phyloP scores from a whole-genome alignment of 2,113 vertebrate species.

The Arvicanthis niloticus region DNA sequence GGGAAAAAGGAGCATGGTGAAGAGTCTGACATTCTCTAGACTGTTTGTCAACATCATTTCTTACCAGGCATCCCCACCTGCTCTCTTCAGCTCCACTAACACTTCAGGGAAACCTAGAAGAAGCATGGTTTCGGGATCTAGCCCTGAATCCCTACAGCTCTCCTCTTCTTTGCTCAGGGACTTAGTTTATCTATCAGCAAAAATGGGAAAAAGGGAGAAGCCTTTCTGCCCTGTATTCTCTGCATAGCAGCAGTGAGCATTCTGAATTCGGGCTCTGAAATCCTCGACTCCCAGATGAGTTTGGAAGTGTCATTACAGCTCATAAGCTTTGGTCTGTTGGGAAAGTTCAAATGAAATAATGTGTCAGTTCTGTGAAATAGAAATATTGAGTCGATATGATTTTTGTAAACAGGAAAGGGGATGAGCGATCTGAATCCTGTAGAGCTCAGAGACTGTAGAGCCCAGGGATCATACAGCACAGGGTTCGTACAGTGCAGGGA shows the following conservation, averaged over 20 bases:
- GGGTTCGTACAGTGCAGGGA: neutral
- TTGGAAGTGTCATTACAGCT: neutral
- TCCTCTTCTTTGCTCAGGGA: neutral
- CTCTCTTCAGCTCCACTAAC: neutral
- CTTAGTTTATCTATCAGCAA: neutral
- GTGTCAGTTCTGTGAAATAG: neutral
- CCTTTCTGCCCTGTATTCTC: too few species aligned
- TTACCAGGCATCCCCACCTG: neutral
- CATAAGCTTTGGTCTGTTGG: neutral
- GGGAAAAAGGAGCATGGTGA: neutral
- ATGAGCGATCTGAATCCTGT: neutral
- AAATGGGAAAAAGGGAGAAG: neutral
- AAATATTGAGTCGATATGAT: neutral
- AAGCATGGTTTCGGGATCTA: neutral
- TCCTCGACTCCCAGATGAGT: neutral
- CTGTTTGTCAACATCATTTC: neutral
- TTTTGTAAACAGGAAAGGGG: neutral
- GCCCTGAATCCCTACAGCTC: neutral
- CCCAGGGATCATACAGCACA: neutral
- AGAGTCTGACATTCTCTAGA: neutral
- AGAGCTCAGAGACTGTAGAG: neutral
- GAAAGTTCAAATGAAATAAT: constrained; percentile 35
- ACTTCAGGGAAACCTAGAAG: neutral
- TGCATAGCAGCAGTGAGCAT: neutral
- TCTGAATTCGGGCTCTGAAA: neutral